A percentile compares a stretch with the other conserved stretches of the same genome.
Evolutionary conservation across 2,888 invertebrate genomes (phyloP).

Genomic region (Hermaeophaga mercurialis): DNA sequence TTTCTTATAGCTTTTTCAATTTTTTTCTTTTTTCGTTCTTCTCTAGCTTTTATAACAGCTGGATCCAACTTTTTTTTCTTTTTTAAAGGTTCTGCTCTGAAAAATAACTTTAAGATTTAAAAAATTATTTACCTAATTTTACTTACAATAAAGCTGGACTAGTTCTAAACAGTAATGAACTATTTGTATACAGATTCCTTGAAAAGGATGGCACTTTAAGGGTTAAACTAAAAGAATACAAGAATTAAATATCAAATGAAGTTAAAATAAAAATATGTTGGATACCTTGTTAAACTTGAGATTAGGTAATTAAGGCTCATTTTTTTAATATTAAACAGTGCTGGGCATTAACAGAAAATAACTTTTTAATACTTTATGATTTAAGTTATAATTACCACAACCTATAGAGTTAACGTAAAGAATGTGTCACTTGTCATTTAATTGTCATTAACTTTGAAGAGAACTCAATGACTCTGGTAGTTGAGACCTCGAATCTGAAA

Average conservation of each 20-base stretch:
- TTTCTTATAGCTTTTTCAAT: conserved; percentile 86
- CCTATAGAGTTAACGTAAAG: no score
- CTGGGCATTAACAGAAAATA: no score
- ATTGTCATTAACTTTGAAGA: no score
- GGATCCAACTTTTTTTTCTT: conserved; percentile 89
- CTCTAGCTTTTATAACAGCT: conserved; percentile 75
- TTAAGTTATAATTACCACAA: no score
- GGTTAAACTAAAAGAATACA: conserved; percentile 30
- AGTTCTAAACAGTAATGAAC: conserved; percentile 51
- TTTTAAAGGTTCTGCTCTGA: conserved; percentile 85
- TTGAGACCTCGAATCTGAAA: no score
- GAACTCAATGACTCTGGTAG: no score
- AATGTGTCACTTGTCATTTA: no score
- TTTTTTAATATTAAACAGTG: no score
- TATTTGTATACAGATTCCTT: conserved; percentile 49
- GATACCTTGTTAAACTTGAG: conserved; percentile 24
- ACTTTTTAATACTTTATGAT: no score
- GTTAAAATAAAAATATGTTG: background rate
- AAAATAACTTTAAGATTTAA: conserved; percentile 41
- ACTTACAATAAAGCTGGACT: conserved; percentile 55
- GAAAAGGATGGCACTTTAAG: conserved; percentile 13
- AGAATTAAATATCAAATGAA: background rate
- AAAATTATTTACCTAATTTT: conserved; percentile 28
- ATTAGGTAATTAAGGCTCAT: conserved; percentile 23
- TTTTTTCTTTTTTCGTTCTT: conserved; percentile 80